Base-by-base conservation (phyloP, 2,888 invertebrate species). In the Mythimna impura region DNA sequence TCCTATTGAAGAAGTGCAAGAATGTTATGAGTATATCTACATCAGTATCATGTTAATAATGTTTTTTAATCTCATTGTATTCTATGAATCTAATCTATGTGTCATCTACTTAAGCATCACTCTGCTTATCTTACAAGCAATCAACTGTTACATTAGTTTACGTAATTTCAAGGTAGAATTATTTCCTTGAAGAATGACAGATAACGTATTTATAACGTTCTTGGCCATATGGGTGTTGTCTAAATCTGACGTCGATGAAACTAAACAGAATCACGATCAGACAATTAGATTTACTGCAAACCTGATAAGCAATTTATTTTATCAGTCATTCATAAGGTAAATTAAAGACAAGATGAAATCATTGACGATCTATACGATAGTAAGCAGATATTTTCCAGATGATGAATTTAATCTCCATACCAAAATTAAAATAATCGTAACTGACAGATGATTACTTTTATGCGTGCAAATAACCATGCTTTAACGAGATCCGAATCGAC, bases 401-500 rank as follows among this genome's bases (percentile, higher is more conserved):
- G 61, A 40, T 52, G 68, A 25, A 5, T 47, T 76, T 17, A 47
- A 77, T 71, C 54, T 65, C 40, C 14, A 65, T 72, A 58, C 17
- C 4, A 54, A 57, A 68, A 8, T 65, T 43, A 47, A 66, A 78
- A 62, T 68, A 75, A 82, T 61, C 50, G 25, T 52, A 75, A 71
- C 52, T 73, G 82, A 75, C 72, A 66, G 25, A 20, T 65, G 50
- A 71, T 74, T 70, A 80, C 57, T 66, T 74, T 71, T 69, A 65
- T 78, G 71, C 71, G 78, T 79, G 79, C 72, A 82, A 84, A 84
- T 73, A 61, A 81, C 77, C 77, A 76, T 80, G 76, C 73, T 87
- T 73, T 87, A 86, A 87, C 87, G 84, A 82, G 82, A 83, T 84
- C 67, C 79, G 77, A 87, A 86, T 87, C 73, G 68, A 87, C 78